A percentile compares a stretch with the other conserved stretches of the same genome.
Conservation (phyloP, 2,113 vertebrate genomes). For the Eurystomus gularis region DNA sequence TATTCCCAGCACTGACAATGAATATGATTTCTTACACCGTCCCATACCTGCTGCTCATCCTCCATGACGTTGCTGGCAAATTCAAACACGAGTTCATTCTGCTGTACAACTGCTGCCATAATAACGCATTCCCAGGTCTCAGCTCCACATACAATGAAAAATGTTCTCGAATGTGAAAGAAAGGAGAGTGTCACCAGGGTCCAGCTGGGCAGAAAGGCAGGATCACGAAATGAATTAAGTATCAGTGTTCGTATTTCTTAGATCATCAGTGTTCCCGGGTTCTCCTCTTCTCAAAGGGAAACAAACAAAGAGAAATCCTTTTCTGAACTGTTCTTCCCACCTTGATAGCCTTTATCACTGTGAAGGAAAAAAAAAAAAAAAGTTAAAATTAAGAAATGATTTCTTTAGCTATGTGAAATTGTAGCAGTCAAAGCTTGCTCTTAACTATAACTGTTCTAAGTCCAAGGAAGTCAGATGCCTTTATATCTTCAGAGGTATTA, state of each 20-base stretch:
- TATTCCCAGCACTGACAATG: not conserved
- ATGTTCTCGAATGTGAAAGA: not conserved
- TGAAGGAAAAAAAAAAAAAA: slow-evolving; percentile 7
- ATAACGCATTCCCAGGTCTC: slow-evolving; percentile 77
- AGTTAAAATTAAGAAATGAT: not conserved
- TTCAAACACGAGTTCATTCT: slow-evolving; percentile 92
- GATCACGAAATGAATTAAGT: not conserved
- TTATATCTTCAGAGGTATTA: not conserved
- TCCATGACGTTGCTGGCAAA: slow-evolving; percentile 92
- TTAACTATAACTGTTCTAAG: not conserved
- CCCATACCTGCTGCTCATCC: slow-evolving; percentile 85
- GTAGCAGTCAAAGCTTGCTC: not conserved
- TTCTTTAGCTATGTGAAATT: not conserved
- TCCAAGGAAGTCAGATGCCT: not conserved
- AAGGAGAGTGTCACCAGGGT: not conserved
- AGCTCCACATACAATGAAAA: slow-evolving; percentile 75
- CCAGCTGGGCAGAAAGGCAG: not conserved
- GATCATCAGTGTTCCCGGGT: not conserved
- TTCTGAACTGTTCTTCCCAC: slow-evolving; percentile 36
- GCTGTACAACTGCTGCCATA: slow-evolving; percentile 87
- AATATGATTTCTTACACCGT: not conserved
- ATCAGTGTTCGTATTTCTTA: not conserved
- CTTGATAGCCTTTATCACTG: slow-evolving; percentile 32
- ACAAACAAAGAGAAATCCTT: slow-evolving; percentile 21
- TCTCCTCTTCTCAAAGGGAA: slow-evolving; percentile 36